A percentile compares a stretch with the other conserved stretches of the same genome.
Evolutionary conservation across 2,888 invertebrate genomes (phyloP).

Genomic region (Ectemnius cavifrons): DNA sequence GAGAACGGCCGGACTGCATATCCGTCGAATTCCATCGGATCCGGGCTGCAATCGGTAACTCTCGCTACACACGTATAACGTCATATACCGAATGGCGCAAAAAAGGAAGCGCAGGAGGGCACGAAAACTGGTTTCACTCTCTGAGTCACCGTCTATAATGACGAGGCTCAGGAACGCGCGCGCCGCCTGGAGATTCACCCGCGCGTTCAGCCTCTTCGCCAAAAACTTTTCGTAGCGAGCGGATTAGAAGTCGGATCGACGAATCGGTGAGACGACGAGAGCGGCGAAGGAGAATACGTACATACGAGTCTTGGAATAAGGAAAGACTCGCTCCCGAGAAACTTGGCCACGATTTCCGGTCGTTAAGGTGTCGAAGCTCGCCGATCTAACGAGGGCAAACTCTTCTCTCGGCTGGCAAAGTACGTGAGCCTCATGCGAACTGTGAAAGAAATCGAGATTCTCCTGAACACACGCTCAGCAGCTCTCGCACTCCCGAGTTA

Average conservation of each 20-base stretch:
- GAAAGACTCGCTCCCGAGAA: slow-evolving; percentile 31
- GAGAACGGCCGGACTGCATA: slow-evolving; percentile 25
- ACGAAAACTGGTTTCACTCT: slow-evolving; percentile 74
- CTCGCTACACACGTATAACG: slow-evolving; percentile 48
- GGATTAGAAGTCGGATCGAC: slow-evolving; percentile 35
- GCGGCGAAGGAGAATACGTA: slow-evolving; percentile 14
- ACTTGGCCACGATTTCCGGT: slow-evolving; percentile 63
- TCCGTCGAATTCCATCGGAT: slow-evolving; percentile 50
- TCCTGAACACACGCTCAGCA: too few relatives aligned
- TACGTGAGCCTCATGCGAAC: slow-evolving; percentile 7
- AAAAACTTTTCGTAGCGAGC: slow-evolving; percentile 56
- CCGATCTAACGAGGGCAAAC: slow-evolving; percentile 23
- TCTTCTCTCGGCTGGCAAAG: neutral
- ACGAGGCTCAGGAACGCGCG: slow-evolving; percentile 64
- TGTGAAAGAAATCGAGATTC: neutral
- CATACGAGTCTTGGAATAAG: slow-evolving; percentile 39
- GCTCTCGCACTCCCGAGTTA: neutral
- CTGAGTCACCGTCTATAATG: slow-evolving; percentile 76
- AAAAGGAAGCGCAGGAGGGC: slow-evolving; percentile 56
- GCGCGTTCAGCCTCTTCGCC: slow-evolving; percentile 30
- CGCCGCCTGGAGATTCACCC: slow-evolving; percentile 46
- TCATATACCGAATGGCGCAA: slow-evolving; percentile 65
- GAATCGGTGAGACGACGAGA: slow-evolving; percentile 15
- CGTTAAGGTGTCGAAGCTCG: slow-evolving; percentile 43
- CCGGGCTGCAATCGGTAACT: slow-evolving; percentile 53